Evolutionary conservation across 2,113 vertebrate genomes (phyloP), one percentile per base, ranked within the genome.

Genomic region (Sander lucioperca): DNA sequence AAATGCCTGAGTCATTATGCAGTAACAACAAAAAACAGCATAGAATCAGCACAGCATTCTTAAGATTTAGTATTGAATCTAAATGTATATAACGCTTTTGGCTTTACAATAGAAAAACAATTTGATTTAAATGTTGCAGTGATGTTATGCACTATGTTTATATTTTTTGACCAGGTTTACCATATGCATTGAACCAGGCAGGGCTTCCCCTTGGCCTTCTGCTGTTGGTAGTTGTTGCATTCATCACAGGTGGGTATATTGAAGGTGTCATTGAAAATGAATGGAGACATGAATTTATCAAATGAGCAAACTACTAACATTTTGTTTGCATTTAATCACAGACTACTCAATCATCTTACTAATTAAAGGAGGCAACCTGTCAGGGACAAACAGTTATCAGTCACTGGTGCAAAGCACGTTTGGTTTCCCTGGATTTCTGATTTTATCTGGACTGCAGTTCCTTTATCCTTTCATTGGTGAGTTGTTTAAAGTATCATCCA

Each of bases 381-480:
- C 97, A 58, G 95, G 94, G 79, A 95, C 97, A 15, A 95, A 94
- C 83, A 97, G 94, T 77, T 99, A 99, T 91, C 98, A 99, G 89
- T 95, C 97, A 8, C 94, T 99, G 87, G 97, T 99, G 65, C 95
- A 87, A 76, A 96, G 94, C 94, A 95, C 97, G 0, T 99, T 98
- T 2, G 98, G 98, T 70, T 94, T 96, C 74, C 90, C 94, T 58
- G 98, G 98, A 73, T 98, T 97, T 87, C 39, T 97, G 54, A 90
- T 98, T 82, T 92, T 99, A 66, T 99, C 98, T 72, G 77, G 59
- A 73, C 95, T 99, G 53, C 98, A 99, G 73, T 99, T 99, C 90
- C 93, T 98, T 51, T 99, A 99, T 91, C 98, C 98, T 73, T 99
- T 99, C 86, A 97, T 99, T 88, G 98, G 98, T 99, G 96, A 95